phyloP scores from a whole-genome alignment of 2,888 invertebrate genomes.

The Apamea epomidion region DNA sequence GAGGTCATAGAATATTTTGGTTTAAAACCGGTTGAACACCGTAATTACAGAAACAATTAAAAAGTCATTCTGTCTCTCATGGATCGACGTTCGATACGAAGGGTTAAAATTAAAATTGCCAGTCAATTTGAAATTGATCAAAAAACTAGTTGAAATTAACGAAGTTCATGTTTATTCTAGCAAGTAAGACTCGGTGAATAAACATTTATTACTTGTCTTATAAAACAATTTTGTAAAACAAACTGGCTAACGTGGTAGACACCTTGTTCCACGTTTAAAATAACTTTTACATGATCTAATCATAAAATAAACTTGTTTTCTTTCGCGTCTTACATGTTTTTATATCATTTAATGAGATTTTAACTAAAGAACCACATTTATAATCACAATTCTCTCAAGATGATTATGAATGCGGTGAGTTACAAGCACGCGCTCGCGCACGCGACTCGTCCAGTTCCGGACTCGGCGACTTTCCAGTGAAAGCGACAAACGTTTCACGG shows the following conservation, averaged over 20 bases:
- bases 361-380: slow-evolving; percentile 14
- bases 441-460: slow-evolving; percentile 78
- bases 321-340: not conserved
- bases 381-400: slow-evolving; percentile 42
- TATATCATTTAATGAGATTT: not conserved
- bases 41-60: not conserved
- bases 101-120: not conserved
- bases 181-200: not conserved
- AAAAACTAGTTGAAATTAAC: not conserved
- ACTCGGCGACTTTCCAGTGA: slow-evolving; percentile 85
- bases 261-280: not conserved
- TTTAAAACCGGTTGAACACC: not conserved
- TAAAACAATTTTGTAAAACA: not conserved
- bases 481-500: slow-evolving; percentile 81
- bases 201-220: not conserved
- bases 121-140: not conserved
- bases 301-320: not conserved
- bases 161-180: not conserved
- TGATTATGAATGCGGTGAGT: slow-evolving; percentile 51
- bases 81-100: not conserved
- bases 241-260: not conserved
- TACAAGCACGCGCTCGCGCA: slow-evolving; percentile 59
- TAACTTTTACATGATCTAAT: not conserved
- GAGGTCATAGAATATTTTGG: no score
- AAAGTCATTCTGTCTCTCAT: not conserved